A percentile compares a stretch with the other conserved stretches of the same genome.
These are phyloP conservation scores for Protodeltote pygarga DNA, from an alignment of 2,888 invertebrate species.

Conservation along the genomic window DNA sequence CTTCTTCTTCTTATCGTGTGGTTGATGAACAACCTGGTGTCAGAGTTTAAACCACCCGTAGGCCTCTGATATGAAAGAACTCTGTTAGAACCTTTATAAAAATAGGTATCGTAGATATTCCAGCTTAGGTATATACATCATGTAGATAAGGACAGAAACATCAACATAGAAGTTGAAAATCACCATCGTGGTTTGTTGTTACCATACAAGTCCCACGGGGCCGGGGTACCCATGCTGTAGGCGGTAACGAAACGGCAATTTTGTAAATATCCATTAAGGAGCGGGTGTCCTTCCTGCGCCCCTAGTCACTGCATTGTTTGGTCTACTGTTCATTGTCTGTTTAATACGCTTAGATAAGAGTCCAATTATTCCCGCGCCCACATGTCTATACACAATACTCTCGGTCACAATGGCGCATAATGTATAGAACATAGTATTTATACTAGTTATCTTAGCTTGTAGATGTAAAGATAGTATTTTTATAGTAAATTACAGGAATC, in stretches of 20 bases:
- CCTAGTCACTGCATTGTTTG: constrained; percentile 29
- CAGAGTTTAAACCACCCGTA: too few species aligned
- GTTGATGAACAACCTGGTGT: too few species aligned
- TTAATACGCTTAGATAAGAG: constrained; percentile 35
- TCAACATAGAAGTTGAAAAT: too few species aligned
- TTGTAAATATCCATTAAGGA: constrained; percentile 24
- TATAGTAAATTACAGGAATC: constrained; percentile 14
- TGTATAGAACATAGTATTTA: constrained; percentile 22
- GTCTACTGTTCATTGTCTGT: constrained; percentile 33
- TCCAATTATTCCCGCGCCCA: constrained; percentile 42
- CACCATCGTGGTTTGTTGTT: too few species aligned
- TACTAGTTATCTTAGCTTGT: constrained; percentile 9
- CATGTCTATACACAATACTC: constrained; percentile 27
- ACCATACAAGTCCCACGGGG: too few species aligned
- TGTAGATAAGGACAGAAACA: too few species aligned
- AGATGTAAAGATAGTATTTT: constrained; percentile 32
- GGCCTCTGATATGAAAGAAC: too few species aligned
- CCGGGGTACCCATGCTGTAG: too few species aligned
- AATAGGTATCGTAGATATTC: too few species aligned
- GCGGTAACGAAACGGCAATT: constrained; percentile 1
- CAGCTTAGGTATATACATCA: too few species aligned
- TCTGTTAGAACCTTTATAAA: too few species aligned
- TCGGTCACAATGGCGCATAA: constrained; percentile 27
- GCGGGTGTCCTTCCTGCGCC: constrained; percentile 23
- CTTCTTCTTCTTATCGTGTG: too few species aligned